Percentiles rank a stretch among this genome's conserved stretches.
Conservation (phyloP, 2,113 vertebrate genomes). For the Alligator sinensis region DNA sequence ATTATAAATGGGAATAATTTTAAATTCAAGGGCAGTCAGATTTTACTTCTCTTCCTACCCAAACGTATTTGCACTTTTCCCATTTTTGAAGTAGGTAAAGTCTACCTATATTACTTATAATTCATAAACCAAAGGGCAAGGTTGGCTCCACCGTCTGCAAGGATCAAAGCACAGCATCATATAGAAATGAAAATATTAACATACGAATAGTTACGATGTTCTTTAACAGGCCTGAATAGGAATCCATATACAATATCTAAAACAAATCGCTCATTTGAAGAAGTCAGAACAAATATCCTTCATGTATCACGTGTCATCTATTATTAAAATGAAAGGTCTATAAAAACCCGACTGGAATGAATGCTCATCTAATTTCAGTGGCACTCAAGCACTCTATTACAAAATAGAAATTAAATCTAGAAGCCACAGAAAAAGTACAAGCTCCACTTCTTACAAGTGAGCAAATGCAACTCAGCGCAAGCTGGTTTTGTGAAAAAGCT, state of each 20-base stretch:
- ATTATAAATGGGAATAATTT: accelerated
- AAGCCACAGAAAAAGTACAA: not conserved
- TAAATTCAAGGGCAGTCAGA: not conserved
- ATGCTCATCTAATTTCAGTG: not conserved
- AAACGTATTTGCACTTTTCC: not conserved
- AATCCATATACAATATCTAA: not conserved
- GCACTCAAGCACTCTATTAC: not conserved
- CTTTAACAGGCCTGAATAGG: not conserved
- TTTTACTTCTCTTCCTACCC: not conserved
- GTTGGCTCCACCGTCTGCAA: accelerated
- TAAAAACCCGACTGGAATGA: not conserved
- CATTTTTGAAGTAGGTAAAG: not conserved
- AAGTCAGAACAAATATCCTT: not conserved
- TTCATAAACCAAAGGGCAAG: not conserved
- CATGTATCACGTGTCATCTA: not conserved
- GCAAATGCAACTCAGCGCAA: not conserved
- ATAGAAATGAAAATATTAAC: accelerated
- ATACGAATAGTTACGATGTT: not conserved
- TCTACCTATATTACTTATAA: not conserved
- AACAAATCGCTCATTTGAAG: not conserved
- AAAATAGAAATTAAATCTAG: not conserved
- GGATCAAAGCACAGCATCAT: not conserved
- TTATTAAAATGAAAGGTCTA: not conserved
- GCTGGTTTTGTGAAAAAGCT: not conserved
- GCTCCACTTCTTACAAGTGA: not conserved